Conservation (phyloP, 1,140 invertebrate species). For the Neodiprion lecontei region DNA sequence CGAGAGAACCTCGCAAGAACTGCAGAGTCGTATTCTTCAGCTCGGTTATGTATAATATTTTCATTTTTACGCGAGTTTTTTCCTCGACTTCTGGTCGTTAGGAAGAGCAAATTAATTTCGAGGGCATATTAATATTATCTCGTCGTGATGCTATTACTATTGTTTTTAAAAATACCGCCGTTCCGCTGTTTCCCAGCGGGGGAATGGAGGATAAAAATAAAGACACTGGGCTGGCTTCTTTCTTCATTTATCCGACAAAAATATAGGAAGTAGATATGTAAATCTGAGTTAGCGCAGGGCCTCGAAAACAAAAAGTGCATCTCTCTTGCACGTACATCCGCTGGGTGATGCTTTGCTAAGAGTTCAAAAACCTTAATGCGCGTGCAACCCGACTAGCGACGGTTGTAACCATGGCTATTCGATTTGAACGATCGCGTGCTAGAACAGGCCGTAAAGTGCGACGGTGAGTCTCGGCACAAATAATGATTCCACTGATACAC, state of each 20-base stretch:
- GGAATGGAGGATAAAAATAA: too few relatives aligned
- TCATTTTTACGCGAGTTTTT: background rate
- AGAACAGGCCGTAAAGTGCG: background rate
- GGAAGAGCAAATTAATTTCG: background rate
- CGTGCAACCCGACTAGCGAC: background rate
- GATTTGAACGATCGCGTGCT: background rate
- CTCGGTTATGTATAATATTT: too few relatives aligned
- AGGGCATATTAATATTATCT: background rate
- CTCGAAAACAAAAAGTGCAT: background rate
- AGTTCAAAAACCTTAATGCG: slow-evolving; percentile 18
- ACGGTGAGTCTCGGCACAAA: background rate
- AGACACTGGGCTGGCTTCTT: too few relatives aligned
- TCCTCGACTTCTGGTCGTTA: background rate
- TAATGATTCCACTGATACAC: background rate
- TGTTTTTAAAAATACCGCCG: background rate
- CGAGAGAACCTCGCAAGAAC: background rate
- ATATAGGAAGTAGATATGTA: slow-evolving; percentile 1
- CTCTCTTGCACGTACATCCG: slow-evolving; percentile 4
- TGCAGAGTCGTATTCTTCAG: too few relatives aligned
- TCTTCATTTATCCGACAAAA: background rate
- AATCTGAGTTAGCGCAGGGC: background rate
- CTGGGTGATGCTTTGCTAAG: slow-evolving; percentile 5
- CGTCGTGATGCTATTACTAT: background rate
- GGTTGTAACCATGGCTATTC: background rate
- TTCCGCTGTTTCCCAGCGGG: background rate